Conservation (phyloP, 1,140 invertebrate species). For the Solenopsis invicta region DNA sequence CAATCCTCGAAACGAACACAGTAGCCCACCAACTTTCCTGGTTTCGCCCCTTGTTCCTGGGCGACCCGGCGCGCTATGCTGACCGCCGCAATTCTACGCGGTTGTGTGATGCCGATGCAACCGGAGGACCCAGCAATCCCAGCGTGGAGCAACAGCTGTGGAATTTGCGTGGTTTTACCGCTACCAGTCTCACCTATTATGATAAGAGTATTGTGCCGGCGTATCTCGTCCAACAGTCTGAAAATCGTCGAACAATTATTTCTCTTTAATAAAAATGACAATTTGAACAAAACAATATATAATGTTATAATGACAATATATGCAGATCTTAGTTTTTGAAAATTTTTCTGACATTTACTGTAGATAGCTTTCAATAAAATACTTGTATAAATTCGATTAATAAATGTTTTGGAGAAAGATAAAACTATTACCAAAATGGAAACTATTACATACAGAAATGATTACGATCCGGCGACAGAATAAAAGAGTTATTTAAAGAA, state of each 20-base stretch:
- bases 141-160: conserved; percentile 88
- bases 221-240: conserved; percentile 88
- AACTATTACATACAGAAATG: too few relatives aligned
- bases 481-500: too few relatives aligned
- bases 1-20: conserved; percentile 97
- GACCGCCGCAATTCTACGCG: conserved; percentile 96
- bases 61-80: conserved; percentile 96
- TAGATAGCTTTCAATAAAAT: too few relatives aligned
- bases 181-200: conserved; percentile 96
- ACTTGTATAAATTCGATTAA: too few relatives aligned
- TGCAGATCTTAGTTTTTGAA: too few relatives aligned
- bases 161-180: conserved; percentile 97
- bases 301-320: too few relatives aligned
- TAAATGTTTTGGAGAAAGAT: too few relatives aligned
- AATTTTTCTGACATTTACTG: too few relatives aligned
- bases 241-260: conserved; percentile 50
- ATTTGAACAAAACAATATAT: background rate
- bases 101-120: conserved; percentile 94
- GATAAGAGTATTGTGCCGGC: conserved; percentile 89
- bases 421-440: too few relatives aligned
- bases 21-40: conserved; percentile 95
- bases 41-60: conserved; percentile 89
- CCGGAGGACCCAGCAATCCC: conserved; percentile 88
- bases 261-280: background rate
- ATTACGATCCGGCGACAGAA: too few relatives aligned